Evolutionary conservation across 2,888 invertebrate genomes (phyloP), one percentile per base, ranked within the genome.

Genomic region (Gymnoscelis rufifasciata): DNA sequence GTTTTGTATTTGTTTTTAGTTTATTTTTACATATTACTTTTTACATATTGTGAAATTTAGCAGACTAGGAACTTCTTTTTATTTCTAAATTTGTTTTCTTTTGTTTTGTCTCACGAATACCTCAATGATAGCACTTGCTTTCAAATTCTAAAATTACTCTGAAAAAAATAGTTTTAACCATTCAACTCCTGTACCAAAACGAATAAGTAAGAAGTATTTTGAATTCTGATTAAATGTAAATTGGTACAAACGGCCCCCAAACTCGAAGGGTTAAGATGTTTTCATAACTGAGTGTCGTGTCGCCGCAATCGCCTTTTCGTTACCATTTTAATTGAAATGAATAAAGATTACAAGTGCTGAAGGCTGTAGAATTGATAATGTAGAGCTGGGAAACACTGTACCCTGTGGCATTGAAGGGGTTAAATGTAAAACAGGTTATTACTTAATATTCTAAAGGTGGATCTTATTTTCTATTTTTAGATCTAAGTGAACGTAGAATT

Each of bases 191-290:
- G 30, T 11, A 36, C 38, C 39, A 29, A 33, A 45, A 45, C 37
- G 36, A 52, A 52, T 13, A 41, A 45, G 31, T 35, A 66, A 68
- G 60, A 60, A 68, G 62, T 66, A 68, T 75, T 77, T 70, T 62
- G 62, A 74, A 79, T 73, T 73, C 64, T 74, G 71, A 79, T 77
- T 68, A 69, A 74, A 83, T 83, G 84, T 78, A 83, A 86, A 86
- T 84, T 71, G 69, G 58, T 55, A 62, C 59, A 52, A 58, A 51
- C 52, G 49, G 60, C 62, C 71, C 68, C 70, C 62, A 65, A 66
- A 61, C 52, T 47, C 55, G 61, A 78, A 78, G 83, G 83, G 84
- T 80, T 79, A 78, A 80, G 81, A 77, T 86, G 84, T 84, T 86
- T 77, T 83, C 68, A 68, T 75, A 83, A 73, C 77, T 64, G 77